A percentile compares a stretch with the other conserved stretches of the same genome.
phyloP scores from a whole-genome alignment of 1,140 invertebrate genomes.

The Planococcus citri region DNA sequence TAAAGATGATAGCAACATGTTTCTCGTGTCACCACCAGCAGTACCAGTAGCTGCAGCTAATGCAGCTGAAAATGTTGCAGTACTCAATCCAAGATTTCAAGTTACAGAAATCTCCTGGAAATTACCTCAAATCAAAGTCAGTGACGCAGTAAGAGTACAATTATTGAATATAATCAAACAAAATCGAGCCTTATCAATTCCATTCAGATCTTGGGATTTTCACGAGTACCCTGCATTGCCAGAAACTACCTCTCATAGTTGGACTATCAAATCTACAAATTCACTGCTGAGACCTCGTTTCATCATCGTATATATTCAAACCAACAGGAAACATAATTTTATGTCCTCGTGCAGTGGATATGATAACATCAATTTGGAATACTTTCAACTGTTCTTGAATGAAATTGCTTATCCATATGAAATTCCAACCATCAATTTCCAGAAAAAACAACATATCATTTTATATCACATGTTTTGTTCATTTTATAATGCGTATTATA shows the following conservation, averaged over 20 bases:
- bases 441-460: constrained; percentile 23
- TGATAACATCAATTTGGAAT: constrained; percentile 24
- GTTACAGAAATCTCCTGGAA: neutral
- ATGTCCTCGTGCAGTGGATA: constrained; percentile 22
- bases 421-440: constrained; percentile 21
- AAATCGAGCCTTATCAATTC: neutral
- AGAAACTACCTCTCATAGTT: neutral
- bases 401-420: constrained; percentile 25
- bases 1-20: neutral
- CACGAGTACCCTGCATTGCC: neutral
- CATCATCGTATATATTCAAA: constrained; percentile 27
- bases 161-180: too few species aligned
- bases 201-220: neutral
- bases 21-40: too few species aligned
- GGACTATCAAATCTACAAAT: neutral
- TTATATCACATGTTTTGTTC: constrained; percentile 25
- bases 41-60: too few species aligned
- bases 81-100: neutral
- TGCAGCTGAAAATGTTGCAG: neutral
- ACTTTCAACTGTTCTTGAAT: constrained; percentile 26
- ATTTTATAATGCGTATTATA: constrained; percentile 23
- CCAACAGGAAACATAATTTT: constrained; percentile 23
- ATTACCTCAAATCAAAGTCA: neutral
- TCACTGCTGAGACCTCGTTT: constrained; percentile 23
- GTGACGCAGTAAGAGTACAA: neutral